A percentile compares a stretch with the other conserved stretches of the same genome.
phyloP scores from a whole-genome alignment of 2,797 vertebrate genomes.

The Tenualosa ilisha region DNA sequence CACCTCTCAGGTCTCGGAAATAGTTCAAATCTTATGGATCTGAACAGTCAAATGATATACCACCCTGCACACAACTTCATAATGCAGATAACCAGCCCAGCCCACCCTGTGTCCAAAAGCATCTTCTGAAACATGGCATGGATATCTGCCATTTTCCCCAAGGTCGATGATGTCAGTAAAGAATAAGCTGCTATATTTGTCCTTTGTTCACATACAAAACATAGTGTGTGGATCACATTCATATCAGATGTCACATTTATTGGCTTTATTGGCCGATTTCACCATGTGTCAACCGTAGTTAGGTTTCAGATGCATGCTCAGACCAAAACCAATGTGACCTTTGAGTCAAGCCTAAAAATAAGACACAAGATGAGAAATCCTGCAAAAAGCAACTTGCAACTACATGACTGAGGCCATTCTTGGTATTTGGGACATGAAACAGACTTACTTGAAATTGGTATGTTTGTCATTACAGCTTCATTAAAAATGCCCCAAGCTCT shows the following conservation, averaged over 20 bases:
- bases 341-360: background rate
- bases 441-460: too few species aligned
- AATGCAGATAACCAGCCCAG: background rate
- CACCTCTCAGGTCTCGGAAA: background rate
- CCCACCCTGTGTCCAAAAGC: background rate
- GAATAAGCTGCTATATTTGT: slow-evolving; percentile 1
- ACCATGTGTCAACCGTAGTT: background rate
- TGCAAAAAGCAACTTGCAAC: background rate
- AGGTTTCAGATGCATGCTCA: background rate
- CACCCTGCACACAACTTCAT: background rate
- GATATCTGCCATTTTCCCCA: background rate
- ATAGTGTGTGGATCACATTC: background rate
- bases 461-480: too few species aligned
- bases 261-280: background rate
- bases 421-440: too few species aligned
- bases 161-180: background rate
- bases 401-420: too few species aligned
- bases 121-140: background rate
- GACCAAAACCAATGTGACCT: background rate
- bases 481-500: too few species aligned
- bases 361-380: background rate
- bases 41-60: background rate
- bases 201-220: slow-evolving; percentile 3
- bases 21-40: background rate
- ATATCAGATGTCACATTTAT: slow-evolving; percentile 3